Base-by-base conservation (phyloP, 2,797 vertebrate genomes). In the Xyrichtys novacula region DNA sequence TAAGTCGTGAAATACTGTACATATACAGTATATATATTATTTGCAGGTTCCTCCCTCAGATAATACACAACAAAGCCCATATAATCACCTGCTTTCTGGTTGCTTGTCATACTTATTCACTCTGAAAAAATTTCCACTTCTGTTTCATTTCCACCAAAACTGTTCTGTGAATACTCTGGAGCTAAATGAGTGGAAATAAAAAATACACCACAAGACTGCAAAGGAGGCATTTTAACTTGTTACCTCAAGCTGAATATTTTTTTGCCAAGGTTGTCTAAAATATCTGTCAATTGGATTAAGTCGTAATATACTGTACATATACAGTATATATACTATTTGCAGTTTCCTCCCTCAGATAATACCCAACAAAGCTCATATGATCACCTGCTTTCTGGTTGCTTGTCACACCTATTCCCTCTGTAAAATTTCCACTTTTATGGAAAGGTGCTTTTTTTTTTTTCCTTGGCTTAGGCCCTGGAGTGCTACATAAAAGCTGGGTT, bases 401-500 rank as follows among this genome's bases (percentile, higher is more conserved):
- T 29, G 65, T 78, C 40, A 77, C 6, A 3, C 43, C 49, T 59
- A 52, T 80, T 56, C 39, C 12, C 50, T 59, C 55, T 63, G 61
- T 68, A 66, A 59, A 83, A 81, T 72, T 31, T 64, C 20, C 36
- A 60, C 49, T 70, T 80, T 80, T 49, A 66, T 74, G 52, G 81
- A 70, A 65, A 31, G 28, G 25, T 28, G 12, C 19, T 52, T 56
- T 62, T 16, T 38, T 17, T 29, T 40, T 26, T 25, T 52, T 48
- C 46, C 42, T n/a, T 50, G 60, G 47, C 79, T 69, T 19, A 9
- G 20, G 31, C 69, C 67, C 66, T 62, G 71, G 69, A 76, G 79
- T 72, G 74, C 29, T 22, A 77, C 74, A 84, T 81, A 64, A 87
- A 81, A 80, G 78, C 46, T 61, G 34, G 65, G 47, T 67, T 81